phyloP scores from a whole-genome alignment of 2,113 vertebrate species.

The Lophura nycthemera region DNA sequence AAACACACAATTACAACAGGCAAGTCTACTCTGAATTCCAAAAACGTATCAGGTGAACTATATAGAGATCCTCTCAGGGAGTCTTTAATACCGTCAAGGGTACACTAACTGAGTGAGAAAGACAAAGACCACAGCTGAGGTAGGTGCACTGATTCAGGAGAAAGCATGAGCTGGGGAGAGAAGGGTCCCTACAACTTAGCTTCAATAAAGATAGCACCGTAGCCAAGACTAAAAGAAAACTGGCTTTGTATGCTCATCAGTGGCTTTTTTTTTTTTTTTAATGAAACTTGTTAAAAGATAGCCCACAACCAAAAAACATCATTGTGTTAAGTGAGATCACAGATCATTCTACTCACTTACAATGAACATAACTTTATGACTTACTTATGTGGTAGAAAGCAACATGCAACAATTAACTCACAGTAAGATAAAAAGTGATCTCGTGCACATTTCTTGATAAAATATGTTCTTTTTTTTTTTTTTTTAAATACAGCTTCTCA shows the following conservation, averaged over 20 bases:
- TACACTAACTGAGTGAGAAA: neutral
- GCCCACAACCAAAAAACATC: neutral
- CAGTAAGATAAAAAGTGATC: neutral
- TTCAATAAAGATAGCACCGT: neutral
- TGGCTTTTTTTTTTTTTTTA: neutral
- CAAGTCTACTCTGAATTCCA: neutral
- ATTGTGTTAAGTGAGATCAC: neutral
- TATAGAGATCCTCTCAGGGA: neutral
- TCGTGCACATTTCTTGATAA: neutral
- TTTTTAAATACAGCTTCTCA: neutral
- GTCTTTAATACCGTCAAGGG: neutral
- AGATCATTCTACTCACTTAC: neutral
- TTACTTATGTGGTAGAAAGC: neutral
- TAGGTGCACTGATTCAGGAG: neutral
- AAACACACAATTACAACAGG: neutral
- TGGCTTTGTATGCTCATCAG: neutral
- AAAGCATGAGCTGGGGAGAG: neutral
- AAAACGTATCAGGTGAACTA: neutral
- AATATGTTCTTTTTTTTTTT: neutral
- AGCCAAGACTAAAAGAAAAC: neutral
- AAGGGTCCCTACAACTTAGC: neutral
- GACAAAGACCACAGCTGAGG: neutral
- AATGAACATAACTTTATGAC: neutral
- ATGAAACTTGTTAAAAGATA: neutral
- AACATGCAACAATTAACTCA: neutral